These are phyloP conservation scores for Tachycineta bicolor DNA, from an alignment of 2,113 vertebrate genomes.

Conservation along the genomic window DNA sequence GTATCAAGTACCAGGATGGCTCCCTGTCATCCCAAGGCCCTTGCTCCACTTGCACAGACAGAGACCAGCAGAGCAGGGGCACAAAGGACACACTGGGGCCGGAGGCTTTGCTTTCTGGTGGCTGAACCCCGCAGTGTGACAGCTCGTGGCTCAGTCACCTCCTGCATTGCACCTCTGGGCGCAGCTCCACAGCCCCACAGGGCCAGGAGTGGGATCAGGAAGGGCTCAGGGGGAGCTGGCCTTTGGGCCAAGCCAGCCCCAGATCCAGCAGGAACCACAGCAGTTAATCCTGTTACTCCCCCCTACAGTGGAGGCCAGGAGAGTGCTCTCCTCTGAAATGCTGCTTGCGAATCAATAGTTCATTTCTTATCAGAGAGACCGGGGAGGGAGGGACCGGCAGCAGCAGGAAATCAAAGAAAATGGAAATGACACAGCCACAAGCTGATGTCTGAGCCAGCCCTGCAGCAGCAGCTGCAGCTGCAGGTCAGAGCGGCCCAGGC, in stretches of 20 bases:
- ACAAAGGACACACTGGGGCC: not conserved
- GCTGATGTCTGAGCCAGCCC: not conserved
- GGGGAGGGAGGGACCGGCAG: not conserved
- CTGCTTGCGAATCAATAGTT: not conserved
- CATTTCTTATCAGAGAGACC: not conserved
- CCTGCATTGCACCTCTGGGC: not conserved
- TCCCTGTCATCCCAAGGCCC: not conserved
- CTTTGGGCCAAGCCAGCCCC: not conserved
- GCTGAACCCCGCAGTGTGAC: not conserved
- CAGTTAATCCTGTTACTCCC: not conserved
- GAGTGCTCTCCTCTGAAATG: not conserved
- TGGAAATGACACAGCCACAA: not conserved
- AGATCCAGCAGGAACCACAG: not conserved
- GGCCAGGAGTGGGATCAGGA: not conserved
- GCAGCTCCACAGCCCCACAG: rapidly evolving
- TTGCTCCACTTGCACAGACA: rapidly evolving
- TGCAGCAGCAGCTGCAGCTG: not conserved
- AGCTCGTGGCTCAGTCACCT: not conserved
- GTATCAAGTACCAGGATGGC: not conserved
- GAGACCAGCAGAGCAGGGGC: not conserved
- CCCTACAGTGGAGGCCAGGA: not conserved
- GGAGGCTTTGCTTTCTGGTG: not conserved
- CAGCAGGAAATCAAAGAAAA: not conserved
- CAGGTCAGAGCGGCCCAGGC: not conserved
- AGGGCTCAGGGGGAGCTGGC: not conserved